Percentiles rank a stretch among this genome's conserved stretches.
These are phyloP conservation scores for Ahaetulla prasina DNA, from an alignment of 2,113 vertebrate genomes.

Conservation along the genomic window DNA sequence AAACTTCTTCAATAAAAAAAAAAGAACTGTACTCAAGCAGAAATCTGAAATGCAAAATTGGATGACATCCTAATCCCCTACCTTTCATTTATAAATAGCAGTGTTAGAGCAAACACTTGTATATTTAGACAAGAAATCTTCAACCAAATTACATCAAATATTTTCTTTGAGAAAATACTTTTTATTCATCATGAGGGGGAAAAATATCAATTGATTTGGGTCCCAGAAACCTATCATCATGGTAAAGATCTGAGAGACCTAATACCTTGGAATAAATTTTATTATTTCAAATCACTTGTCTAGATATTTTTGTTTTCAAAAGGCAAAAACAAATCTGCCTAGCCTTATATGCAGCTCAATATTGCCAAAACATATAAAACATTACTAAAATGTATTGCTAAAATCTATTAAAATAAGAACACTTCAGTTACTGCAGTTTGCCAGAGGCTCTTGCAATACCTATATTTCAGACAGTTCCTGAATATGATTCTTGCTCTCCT, in stretches of 20 bases:
- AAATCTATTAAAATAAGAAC: constrained; percentile 4
- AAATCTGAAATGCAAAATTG: not conserved
- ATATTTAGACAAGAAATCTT: not conserved
- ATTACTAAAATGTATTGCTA: not conserved
- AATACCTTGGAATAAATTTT: not conserved
- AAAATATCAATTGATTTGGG: not conserved
- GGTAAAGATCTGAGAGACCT: not conserved
- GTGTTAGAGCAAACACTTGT: not conserved
- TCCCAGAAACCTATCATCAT: not conserved
- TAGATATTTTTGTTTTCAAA: constrained; percentile 8
- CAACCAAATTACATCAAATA: not conserved
- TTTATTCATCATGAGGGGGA: not conserved
- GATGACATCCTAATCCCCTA: not conserved
- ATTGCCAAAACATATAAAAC: not conserved
- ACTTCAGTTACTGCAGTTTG: constrained; percentile 41
- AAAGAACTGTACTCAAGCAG: not conserved
- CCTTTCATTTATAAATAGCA: not conserved
- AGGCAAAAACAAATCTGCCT: not conserved
- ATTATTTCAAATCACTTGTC: not conserved
- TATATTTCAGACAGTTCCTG: constrained; percentile 30
- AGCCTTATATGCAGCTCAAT: not conserved
- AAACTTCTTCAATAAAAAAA: too few relatives aligned
- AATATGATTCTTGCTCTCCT: constrained; percentile 45
- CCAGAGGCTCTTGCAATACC: constrained; percentile 30
- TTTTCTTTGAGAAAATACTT: not conserved